Conservation (phyloP, 2,888 invertebrate species). For the Acronicta alni region DNA sequence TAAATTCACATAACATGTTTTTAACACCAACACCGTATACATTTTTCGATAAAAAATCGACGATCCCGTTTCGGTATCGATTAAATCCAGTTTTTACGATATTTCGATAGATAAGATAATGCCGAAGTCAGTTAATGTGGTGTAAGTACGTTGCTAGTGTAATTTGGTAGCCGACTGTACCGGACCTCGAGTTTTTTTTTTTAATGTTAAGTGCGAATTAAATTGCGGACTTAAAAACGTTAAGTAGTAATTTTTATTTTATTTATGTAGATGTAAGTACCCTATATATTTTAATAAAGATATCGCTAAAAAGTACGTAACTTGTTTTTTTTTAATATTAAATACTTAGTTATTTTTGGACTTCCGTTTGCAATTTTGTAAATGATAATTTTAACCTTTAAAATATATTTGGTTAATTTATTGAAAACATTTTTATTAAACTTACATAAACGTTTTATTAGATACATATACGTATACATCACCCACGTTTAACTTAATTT, state of each 20-base stretch:
- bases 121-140: constrained; percentile 40
- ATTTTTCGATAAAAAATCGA: constrained; percentile 45
- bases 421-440: too few relatives aligned
- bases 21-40: constrained; percentile 47
- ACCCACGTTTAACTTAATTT: too few relatives aligned
- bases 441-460: too few relatives aligned
- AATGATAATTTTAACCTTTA: too few relatives aligned
- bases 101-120: constrained; percentile 55
- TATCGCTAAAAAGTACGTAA: too few relatives aligned
- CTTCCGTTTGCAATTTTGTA: too few relatives aligned
- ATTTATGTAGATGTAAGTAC: constrained; percentile 33
- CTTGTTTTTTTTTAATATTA: too few relatives aligned
- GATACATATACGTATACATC: too few relatives aligned
- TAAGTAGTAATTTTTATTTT: constrained; percentile 23
- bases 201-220: constrained; percentile 39
- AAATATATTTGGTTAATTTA: too few relatives aligned
- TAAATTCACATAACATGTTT: constrained; percentile 58
- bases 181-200: constrained; percentile 41
- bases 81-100: constrained; percentile 57
- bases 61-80: constrained; percentile 51
- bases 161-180: constrained; percentile 57
- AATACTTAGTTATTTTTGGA: too few relatives aligned
- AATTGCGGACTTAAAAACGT: constrained; percentile 29
- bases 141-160: constrained; percentile 52
- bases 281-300: constrained; percentile 21